These are phyloP conservation scores for Microcebus ravelobensis DNA, from an alignment of 2,113 vertebrate genomes.

Conservation along the genomic window DNA sequence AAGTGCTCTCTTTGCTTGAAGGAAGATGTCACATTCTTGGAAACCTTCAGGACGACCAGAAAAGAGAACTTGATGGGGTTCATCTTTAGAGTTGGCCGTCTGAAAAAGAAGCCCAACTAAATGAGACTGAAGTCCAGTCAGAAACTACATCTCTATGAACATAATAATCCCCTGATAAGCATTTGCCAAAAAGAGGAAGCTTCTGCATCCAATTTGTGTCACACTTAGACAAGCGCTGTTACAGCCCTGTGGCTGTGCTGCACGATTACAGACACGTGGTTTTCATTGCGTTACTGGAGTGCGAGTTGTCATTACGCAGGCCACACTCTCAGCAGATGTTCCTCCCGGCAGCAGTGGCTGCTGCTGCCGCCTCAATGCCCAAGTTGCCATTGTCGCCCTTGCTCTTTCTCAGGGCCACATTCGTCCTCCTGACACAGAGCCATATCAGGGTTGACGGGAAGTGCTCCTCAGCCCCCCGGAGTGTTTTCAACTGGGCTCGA, in stretches of 20 bases:
- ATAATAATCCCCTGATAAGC: constrained; percentile 39
- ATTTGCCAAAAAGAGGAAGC: constrained; percentile 45
- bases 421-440: constrained; percentile 24
- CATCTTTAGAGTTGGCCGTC: constrained; percentile 20
- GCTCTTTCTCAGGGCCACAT: neutral
- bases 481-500: constrained; percentile 46
- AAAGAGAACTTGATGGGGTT: constrained; percentile 31
- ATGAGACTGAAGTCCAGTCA: constrained; percentile 47
- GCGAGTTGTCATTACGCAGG: constrained; percentile 52
- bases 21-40: neutral
- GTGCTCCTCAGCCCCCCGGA: neutral
- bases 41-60: neutral
- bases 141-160: constrained; percentile 54
- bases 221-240: constrained; percentile 70
- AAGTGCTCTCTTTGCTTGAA: neutral
- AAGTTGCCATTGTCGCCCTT: neutral
- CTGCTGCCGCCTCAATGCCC: neutral
- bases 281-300: constrained; percentile 75
- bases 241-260: constrained; percentile 60
- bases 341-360: neutral
- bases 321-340: constrained; percentile 65
- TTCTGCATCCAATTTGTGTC: constrained; percentile 75
- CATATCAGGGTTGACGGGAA: neutral
- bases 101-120: constrained; percentile 32
- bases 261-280: constrained; percentile 73